phyloP scores from a whole-genome alignment of 1,140 invertebrate genomes.

The Sitodiplosis mosellana region DNA sequence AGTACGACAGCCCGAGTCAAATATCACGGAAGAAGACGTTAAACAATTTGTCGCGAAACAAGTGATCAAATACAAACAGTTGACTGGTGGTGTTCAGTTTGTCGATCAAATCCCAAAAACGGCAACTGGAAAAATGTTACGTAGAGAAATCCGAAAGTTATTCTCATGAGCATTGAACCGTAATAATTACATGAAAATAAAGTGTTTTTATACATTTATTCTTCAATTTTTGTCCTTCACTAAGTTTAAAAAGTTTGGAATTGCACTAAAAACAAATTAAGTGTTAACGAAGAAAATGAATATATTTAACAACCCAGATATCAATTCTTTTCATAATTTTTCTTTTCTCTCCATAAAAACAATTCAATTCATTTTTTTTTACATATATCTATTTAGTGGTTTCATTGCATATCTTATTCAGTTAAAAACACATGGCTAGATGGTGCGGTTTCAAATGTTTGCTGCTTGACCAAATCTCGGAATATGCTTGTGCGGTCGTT shows the following conservation, averaged over 20 bases:
- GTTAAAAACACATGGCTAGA: background rate
- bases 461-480: slow-evolving; percentile 43
- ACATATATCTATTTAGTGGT: background rate
- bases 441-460: slow-evolving; percentile 30
- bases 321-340: background rate
- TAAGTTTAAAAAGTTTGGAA: too few relatives aligned
- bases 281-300: too few relatives aligned
- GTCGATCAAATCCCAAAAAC: slow-evolving; percentile 52
- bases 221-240: too few relatives aligned
- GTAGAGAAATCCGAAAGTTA: slow-evolving; percentile 32
- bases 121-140: slow-evolving; percentile 53
- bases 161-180: too few relatives aligned
- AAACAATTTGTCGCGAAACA: slow-evolving; percentile 36
- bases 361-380: background rate
- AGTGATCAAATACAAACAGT: slow-evolving; percentile 45
- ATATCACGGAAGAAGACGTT: slow-evolving; percentile 29
- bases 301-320: background rate
- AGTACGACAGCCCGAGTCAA: slow-evolving; percentile 26
- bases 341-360: background rate
- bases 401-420: background rate
- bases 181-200: too few relatives aligned
- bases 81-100: slow-evolving; percentile 45
- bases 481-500: slow-evolving; percentile 35
- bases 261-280: too few relatives aligned
- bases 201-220: background rate